Conservation (phyloP, 2,797 vertebrate species). For the Atherinosoma microstoma region DNA sequence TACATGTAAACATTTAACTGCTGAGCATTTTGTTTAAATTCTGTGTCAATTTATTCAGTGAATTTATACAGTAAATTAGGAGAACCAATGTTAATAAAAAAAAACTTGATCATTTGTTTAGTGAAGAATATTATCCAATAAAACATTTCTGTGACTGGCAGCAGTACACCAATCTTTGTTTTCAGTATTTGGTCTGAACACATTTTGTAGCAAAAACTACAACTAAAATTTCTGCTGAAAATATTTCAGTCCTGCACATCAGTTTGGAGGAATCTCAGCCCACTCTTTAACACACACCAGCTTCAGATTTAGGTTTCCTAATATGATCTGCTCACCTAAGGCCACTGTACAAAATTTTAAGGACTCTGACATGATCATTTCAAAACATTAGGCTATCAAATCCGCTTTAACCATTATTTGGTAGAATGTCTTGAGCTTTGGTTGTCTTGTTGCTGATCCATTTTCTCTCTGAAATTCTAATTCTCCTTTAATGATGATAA, state of each 20-base stretch:
- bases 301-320: neutral
- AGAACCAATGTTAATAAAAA: neutral
- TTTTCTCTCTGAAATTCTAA: neutral
- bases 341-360: no score
- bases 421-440: neutral
- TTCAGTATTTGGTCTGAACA: neutral
- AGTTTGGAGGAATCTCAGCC: neutral
- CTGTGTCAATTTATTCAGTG: no score
- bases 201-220: neutral
- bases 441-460: neutral
- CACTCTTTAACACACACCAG: neutral
- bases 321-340: no score
- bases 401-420: neutral
- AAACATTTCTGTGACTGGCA: neutral
- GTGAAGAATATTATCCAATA: neutral
- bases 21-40: neutral
- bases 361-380: no score
- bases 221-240: neutral
- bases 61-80: no score
- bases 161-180: neutral
- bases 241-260: neutral
- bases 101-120: neutral
- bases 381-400: no score
- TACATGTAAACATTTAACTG: neutral
- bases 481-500: neutral